Conservation (phyloP, 2,888 invertebrate species). For the Netelia virgata region DNA sequence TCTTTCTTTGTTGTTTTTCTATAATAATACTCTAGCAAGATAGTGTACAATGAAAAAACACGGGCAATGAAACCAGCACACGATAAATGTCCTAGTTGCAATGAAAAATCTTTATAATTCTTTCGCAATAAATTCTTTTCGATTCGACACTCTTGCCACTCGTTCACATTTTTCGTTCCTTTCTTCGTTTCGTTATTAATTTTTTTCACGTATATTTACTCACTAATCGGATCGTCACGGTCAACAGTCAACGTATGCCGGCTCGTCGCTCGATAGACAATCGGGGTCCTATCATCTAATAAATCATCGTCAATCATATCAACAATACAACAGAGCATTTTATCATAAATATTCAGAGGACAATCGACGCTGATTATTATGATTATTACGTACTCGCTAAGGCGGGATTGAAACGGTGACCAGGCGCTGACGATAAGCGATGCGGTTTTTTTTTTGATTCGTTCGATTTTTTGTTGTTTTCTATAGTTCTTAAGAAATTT, state of each 20-base stretch:
- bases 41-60: constrained; percentile 62
- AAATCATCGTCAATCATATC: constrained; percentile 65
- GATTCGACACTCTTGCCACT: constrained; percentile 31
- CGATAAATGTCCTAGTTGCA: constrained; percentile 48
- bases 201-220: constrained; percentile 8
- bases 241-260: constrained; percentile 58
- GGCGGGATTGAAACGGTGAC: constrained; percentile 65
- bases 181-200: not conserved
- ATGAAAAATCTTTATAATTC: constrained; percentile 15
- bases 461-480: constrained; percentile 27
- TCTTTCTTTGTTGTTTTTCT: constrained; percentile 9
- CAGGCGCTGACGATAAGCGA: constrained; percentile 65
- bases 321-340: constrained; percentile 70
- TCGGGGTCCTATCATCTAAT: constrained; percentile 50
- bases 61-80: constrained; percentile 62
- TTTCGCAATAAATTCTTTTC: not conserved
- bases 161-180: not conserved
- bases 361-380: constrained; percentile 56
- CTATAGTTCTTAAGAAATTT: constrained; percentile 25
- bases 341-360: constrained; percentile 60
- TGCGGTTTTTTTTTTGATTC: constrained; percentile 42
- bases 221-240: constrained; percentile 4
- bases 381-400: constrained; percentile 48
- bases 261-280: constrained; percentile 56
- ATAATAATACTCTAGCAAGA: constrained; percentile 54